Evolutionary conservation across 2,888 invertebrate genomes (phyloP).

Genomic region (Andrena bucephala): DNA sequence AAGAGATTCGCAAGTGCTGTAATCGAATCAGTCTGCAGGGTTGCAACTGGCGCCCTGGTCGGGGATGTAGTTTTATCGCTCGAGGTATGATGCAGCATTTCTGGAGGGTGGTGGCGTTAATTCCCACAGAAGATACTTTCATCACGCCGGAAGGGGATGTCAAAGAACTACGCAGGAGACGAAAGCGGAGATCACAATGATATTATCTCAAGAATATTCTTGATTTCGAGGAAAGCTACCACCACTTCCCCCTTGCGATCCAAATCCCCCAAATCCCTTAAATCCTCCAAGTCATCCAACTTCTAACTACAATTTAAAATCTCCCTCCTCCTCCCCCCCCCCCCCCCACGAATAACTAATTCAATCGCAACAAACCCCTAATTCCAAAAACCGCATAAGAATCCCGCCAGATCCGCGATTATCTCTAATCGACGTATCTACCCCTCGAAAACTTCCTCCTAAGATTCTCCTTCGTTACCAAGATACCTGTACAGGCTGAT

Average conservation of each 20-base stretch:
- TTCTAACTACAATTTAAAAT: not conserved
- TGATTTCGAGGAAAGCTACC: not conserved
- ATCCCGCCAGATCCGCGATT: not conserved
- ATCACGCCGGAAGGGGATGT: not conserved
- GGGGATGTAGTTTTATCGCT: conserved; percentile 26
- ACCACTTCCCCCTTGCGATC: not conserved
- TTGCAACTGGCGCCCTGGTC: conserved; percentile 1
- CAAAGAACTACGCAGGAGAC: not conserved
- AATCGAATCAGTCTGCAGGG: conserved; percentile 6
- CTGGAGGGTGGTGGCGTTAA: not conserved
- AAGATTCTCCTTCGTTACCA: conserved; percentile 19
- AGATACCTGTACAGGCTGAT: not conserved
- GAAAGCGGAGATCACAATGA: not conserved
- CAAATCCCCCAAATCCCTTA: not conserved
- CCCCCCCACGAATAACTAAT: not conserved
- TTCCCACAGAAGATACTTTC: conserved; percentile 4
- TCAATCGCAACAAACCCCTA: no score
- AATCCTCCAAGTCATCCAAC: not conserved
- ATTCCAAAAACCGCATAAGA: not conserved
- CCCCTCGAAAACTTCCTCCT: no score
- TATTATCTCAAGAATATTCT: not conserved
- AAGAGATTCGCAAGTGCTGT: conserved; percentile 25
- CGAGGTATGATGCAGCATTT: conserved; percentile 6
- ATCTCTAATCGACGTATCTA: no score
- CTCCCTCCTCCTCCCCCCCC: not conserved